Evolutionary conservation across 1,140 invertebrate species (phyloP), one percentile per base, ranked within the genome.

Genomic region (Hyles vespertilio): DNA sequence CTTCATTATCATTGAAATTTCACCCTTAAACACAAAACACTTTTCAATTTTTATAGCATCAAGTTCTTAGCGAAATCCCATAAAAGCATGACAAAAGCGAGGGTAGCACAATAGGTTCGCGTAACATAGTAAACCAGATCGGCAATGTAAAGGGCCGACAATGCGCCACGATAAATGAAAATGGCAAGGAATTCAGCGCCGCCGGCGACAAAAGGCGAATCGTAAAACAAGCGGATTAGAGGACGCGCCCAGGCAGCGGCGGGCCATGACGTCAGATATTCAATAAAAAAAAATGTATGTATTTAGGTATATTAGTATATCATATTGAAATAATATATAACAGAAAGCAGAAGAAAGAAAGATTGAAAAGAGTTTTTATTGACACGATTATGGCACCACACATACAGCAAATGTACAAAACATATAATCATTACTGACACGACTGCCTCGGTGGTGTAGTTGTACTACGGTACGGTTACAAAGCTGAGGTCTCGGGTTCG

Each of bases 211-310:
- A 72, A 72, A 75, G 72, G 69, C 69, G 61, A 52, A 61, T 77
- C 78, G 72, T 84, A 81, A 84, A 84, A 77, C 69, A 70, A 67
- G 61, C 59, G 79, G 77, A 79, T 82, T 81, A 77, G 70, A 61
- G 74, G 65, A 67, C 70, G 70, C 62, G 60, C 59, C 69, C 50
- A 40, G 46, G 56, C 59, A 40, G 49, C 44, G 40, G 11, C 51
- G 59, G 64, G 72, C 72, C 63, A 65, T 46, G 33, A 58, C 47
- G 51, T 44, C 7, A n/a, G 53, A 44, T 51, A 10, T 34, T 55
- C 2, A 8, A 2, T 12, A 50, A 32, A 12, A 32, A 12, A 22
- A 4, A 32, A 11, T 5, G 48, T 3, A 10, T 7, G 11, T 32
- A 12, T 4, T 47, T 47, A 32, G 36, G 36, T 40, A 40, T 22